Evolutionary conservation across 1,140 invertebrate genomes (phyloP), one percentile per base, ranked within the genome.

Genomic region (Drosophila ercepeae): DNA sequence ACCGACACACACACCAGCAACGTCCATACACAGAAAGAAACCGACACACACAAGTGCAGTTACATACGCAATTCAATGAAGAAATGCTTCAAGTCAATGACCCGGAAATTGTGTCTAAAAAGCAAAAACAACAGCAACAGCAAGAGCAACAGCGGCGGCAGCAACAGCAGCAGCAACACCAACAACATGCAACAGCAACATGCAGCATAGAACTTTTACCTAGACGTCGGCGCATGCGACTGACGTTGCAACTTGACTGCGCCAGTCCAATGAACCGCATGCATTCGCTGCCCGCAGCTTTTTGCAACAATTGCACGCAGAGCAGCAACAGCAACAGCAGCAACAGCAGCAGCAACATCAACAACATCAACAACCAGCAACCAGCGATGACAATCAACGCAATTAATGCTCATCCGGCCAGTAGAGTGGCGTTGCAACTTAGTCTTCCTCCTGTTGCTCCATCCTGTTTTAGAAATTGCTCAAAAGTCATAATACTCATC

Each of bases 41-140:
- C 19, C 23, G 41, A 54, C 53, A 63, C 51, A 72, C 39, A 59
- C 82, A 64, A 64, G 42, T 88, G 82, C 74, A 88, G 74, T 88
- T 73, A 63, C 77, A 82, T 86, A 88, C 86, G 88, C 81, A 90
- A 82, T 86, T 89, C 88, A 89, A 90, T 89, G 88, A 84, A 89
- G 81, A 88, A 88, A 88, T 88, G 78, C 82, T 75, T 54, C 63
- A 88, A 88, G 86, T 89, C 86, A 89, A 89, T 89, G 86, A 89
- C 86, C 86, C 86, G 86, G 86, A 89, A 89, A 89, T 78, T 89
- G 86, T 89, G 86, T 89, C 86, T 89, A 88, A 89, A 89, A 89
- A 75, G 58, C 75, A 84, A 72, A 64, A 79, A 74, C 84, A 89
- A 75, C 61, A 70, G 25, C 58, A 52, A 45, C 39, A 63, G 42